Conservation (phyloP, 2,888 invertebrate species). For the Spicauda simplicius region DNA sequence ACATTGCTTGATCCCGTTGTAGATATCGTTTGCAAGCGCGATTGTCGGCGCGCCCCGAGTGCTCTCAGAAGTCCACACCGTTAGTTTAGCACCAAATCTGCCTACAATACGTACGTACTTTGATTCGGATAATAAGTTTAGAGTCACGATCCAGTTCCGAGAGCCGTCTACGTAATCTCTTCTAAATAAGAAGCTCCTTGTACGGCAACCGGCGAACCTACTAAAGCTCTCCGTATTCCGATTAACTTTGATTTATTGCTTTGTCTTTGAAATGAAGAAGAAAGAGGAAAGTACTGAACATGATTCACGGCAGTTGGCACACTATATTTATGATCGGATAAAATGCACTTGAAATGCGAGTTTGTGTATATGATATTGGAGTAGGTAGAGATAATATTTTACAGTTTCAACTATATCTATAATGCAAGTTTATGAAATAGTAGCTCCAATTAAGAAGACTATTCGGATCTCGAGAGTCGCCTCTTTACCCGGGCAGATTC, state of each 20-base stretch:
- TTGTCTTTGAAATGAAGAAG: conserved; percentile 9
- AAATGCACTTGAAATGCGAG: background rate
- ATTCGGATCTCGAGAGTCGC: no score
- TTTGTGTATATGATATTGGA: background rate
- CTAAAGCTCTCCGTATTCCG: conserved; percentile 44
- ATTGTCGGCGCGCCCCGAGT: conserved; percentile 59
- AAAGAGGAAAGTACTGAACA: background rate
- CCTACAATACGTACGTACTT: conserved; percentile 73
- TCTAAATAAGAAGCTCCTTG: conserved; percentile 74
- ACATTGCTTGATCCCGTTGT: conserved; percentile 72
- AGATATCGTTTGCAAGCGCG: conserved; percentile 65
- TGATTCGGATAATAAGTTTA: conserved; percentile 79
- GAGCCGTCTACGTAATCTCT: conserved; percentile 72
- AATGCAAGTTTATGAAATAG: background rate
- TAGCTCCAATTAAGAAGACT: no score
- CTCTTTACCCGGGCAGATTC: no score
- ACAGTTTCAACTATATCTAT: background rate
- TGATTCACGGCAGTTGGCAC: background rate
- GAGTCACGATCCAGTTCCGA: conserved; percentile 76
- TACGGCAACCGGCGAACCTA: conserved; percentile 67
- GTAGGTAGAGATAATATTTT: background rate
- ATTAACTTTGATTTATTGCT: conserved; percentile 29
- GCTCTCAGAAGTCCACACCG: conserved; percentile 53
- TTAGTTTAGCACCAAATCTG: conserved; percentile 77
- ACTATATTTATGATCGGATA: conserved; percentile 6